phyloP scores from a whole-genome alignment of 2,888 invertebrate genomes.

The Pristionchus fissidentatus region DNA sequence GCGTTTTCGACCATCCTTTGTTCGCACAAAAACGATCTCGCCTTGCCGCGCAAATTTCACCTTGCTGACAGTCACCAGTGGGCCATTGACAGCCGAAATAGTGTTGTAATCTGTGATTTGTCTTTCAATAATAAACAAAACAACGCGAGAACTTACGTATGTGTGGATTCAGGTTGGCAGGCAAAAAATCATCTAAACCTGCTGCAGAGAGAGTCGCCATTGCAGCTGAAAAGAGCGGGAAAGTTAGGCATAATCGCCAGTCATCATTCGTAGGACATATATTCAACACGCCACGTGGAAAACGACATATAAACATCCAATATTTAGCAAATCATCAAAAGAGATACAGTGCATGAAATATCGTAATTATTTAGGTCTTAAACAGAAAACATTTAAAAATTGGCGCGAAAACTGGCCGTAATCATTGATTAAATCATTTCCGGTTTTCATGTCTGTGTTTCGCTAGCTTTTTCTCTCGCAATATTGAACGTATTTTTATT shows the following conservation, averaged over 20 bases:
- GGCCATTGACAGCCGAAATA: constrained; percentile 98
- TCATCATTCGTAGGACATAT: too few relatives aligned
- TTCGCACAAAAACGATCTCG: constrained; percentile 93
- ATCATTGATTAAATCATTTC: background rate
- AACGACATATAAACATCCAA: background rate
- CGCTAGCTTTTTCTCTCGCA: background rate
- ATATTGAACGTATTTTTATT: background rate
- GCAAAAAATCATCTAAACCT: background rate
- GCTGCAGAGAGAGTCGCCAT: constrained; percentile 1
- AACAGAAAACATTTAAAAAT: background rate
- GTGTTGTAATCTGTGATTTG: constrained; percentile 89
- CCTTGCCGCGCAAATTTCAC: constrained; percentile 99
- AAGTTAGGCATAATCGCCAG: too few relatives aligned
- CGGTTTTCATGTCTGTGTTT: too few relatives aligned
- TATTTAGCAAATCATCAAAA: background rate
- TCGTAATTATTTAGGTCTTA: background rate
- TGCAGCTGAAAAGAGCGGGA: background rate
- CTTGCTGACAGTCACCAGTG: constrained; percentile 96
- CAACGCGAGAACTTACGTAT: constrained; percentile 29
- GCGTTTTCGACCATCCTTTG: constrained; percentile 93
- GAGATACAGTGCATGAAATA: background rate
- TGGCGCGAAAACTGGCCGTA: background rate
- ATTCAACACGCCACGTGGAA: background rate
- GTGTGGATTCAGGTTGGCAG: constrained; percentile 11
- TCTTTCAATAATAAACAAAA: background rate